Evolutionary conservation across 1,140 invertebrate species (phyloP), one percentile per base, ranked within the genome.

Genomic region (Maniola jurtina): DNA sequence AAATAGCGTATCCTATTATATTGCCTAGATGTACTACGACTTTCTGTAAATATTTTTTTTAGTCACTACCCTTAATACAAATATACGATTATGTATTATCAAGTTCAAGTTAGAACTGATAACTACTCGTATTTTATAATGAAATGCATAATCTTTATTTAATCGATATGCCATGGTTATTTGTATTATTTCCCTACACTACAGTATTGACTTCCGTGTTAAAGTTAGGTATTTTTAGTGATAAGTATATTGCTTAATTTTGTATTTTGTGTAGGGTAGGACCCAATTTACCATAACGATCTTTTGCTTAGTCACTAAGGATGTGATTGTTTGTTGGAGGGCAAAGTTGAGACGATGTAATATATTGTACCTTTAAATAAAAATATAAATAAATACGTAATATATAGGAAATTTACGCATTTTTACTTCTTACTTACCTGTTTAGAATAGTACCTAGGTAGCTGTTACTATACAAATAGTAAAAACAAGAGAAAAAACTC

Each of bases 351-450:
- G 83, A 86, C 82, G 86, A 81, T 90, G 86, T 90, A 90, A 90
- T 89, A 90, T 90, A 90, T 90, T 90, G 88, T 90, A 89, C 84
- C 88, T 90, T 90, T 89, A 80, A 89, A 84, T 88, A 85, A 88
- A 83, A 88, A 83, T 89, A 90, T 90, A 88, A 90, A 89, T 88
- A 89, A 89, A 89, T 90, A 90, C 86, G 84, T 90, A 90, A 88
- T 89, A 90, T 89, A 89, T 90, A 88, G 83, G 83, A 81, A 61
- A 61, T 52, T 77, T 77, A 76, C 15, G 52, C 25, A 55, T 33
- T 79, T 86, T 87, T 61, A 69, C 76, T 82, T 77, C 8, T n/a
- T 9, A 15, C 33, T 14, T 33, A 13, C 9, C 10, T 11, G 13
- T 10, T 55, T 9, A 5, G 6, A 3, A 13, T 52, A 25, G 13